Evolutionary conservation across 2,113 vertebrate species (phyloP), one percentile per base, ranked within the genome.

Genomic region (Amia ocellicauda): DNA sequence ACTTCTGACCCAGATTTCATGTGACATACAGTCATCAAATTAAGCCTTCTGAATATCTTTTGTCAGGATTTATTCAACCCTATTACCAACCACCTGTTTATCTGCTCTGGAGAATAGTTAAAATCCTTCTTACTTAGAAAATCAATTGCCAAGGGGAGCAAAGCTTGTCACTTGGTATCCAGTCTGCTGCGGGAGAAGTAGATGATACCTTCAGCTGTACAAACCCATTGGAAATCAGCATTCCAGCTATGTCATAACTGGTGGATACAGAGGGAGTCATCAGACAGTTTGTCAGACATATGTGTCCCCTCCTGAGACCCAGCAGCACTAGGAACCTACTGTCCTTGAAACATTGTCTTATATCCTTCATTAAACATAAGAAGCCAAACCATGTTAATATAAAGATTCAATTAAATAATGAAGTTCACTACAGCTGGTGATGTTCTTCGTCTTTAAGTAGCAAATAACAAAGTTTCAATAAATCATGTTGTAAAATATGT

Each of bases 361-460:
- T 58, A 67, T 69, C 71, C 71, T 53, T 58, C 60, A 62, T 70
- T 75, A 70, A 70, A 68, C 70, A 68, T 69, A 74, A 68, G 76
- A 74, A 75, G 73, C 72, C 72, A 78, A 70, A 69, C 70, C 63
- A 64, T 71, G 73, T 75, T 73, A 75, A 71, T 73, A 68, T 68
- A 70, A 69, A 75, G 70, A 78, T 75, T 63, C 67, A 67, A 68
- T 7, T 11, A 36, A 36, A 5, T 7, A 36, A 36, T 7, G 11
- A 36, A 36, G 31, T 11, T 11, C 31, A 36, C 5, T 36, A 11
- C 31, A 36, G 31, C 31, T 36, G 31, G 31, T 36, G 5, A 36
- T 36, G 31, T 11, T 11, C 11, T 36, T n/a, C n/a, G n/a, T n/a
- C n/a, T n/a, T n/a, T n/a, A n/a, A n/a, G n/a, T n/a, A n/a, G n/a